Percentiles rank a stretch among this genome's conserved stretches.
Evolutionary conservation across 2,888 invertebrate genomes (phyloP).

Genomic region (Chalcis sispes): DNA sequence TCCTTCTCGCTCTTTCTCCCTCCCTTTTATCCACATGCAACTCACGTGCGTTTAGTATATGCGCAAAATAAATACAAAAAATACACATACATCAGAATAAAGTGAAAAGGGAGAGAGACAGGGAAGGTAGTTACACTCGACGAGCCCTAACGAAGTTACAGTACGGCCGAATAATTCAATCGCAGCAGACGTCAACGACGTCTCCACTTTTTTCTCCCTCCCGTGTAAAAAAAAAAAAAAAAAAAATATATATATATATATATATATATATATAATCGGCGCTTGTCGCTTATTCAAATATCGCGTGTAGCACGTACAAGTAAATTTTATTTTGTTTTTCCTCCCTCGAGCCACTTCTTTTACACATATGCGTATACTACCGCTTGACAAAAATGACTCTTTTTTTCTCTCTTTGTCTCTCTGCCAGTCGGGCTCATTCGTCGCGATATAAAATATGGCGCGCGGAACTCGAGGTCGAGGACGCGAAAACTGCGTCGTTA

Average conservation of each 20-base stretch:
- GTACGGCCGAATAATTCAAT: constrained; percentile 45
- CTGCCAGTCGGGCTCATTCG: too few species aligned
- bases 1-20: too few species aligned
- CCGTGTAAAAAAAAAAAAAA: too few species aligned
- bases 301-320: constrained; percentile 7
- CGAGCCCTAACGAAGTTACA: constrained; percentile 34
- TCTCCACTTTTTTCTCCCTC: too few species aligned
- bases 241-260: too few species aligned
- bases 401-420: background rate
- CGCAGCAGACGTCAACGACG: background rate
- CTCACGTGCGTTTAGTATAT: too few species aligned
- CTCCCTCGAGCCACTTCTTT: background rate
- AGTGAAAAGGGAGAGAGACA: background rate
- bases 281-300: constrained; percentile 50
- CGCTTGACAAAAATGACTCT: too few species aligned
- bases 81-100: constrained; percentile 9
- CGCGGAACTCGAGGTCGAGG: constrained; percentile 30
- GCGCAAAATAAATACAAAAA: constrained; percentile 25
- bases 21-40: too few species aligned
- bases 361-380: too few species aligned
- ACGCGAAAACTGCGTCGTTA: background rate
- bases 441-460: constrained; percentile 38
- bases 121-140: background rate
- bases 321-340: constrained; percentile 44
- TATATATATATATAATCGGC: constrained; percentile 43